Conservation (phyloP, 2,797 vertebrate species). For the Morus bassanus region DNA sequence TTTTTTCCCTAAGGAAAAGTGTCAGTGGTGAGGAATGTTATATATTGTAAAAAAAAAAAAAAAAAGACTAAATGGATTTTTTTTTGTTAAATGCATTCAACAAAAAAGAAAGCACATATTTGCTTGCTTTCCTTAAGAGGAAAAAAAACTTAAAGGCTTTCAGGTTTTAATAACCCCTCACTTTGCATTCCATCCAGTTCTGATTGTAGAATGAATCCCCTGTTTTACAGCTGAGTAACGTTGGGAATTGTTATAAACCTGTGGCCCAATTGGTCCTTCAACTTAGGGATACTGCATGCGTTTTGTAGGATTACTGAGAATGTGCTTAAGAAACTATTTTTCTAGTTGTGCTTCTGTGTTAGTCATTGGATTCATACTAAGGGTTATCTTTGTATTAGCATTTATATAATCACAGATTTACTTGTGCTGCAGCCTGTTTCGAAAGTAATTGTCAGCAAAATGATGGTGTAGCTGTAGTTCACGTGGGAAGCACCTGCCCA, state of each 20-base stretch:
- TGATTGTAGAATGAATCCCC: neutral
- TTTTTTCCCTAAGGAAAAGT: neutral
- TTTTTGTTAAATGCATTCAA: neutral
- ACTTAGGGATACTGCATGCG: rapidly evolving
- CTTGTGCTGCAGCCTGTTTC: neutral
- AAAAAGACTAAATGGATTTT: neutral
- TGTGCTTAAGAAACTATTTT: neutral
- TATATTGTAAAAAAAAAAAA: neutral
- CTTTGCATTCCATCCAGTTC: neutral
- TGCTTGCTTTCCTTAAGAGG: neutral
- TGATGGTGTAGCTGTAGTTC: neutral
- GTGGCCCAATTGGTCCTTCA: rapidly evolving
- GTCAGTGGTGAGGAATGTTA: neutral
- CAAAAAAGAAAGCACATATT: neutral
- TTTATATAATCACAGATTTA: constrained; percentile 5
- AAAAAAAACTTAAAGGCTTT: neutral
- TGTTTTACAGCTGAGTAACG: neutral
- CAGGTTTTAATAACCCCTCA: neutral
- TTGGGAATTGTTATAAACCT: neutral
- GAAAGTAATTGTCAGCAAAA: neutral
- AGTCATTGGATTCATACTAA: neutral
- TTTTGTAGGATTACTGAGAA: neutral
- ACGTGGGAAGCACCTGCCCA: rapidly evolving
- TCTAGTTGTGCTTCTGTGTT: neutral
- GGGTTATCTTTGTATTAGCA: neutral